These are phyloP conservation scores for Echinops telfairi DNA, from an alignment of 2,113 vertebrate species.

Conservation along the genomic window DNA sequence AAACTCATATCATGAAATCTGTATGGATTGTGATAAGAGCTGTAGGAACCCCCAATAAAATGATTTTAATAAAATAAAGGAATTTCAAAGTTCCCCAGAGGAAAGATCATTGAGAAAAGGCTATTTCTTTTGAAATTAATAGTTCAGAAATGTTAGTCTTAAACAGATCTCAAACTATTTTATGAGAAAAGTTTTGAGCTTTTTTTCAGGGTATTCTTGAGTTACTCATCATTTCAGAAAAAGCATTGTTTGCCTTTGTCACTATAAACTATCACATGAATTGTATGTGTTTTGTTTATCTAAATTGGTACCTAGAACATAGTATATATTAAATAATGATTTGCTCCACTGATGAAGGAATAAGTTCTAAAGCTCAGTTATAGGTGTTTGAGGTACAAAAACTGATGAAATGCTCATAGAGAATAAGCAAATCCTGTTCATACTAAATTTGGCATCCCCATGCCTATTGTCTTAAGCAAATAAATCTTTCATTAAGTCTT, in stretches of 20 bases:
- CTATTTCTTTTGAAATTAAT: not conserved
- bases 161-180: not conserved
- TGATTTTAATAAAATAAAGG: not conserved
- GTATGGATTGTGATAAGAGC: too few species aligned
- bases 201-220: not conserved
- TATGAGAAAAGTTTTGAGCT: not conserved
- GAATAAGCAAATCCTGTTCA: not conserved
- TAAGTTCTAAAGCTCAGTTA: not conserved
- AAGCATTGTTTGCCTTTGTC: not conserved
- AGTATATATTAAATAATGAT: not conserved
- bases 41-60: too few species aligned
- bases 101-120: not conserved
- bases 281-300: not conserved
- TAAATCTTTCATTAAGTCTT: too few species aligned
- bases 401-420: not conserved
- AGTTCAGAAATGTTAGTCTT: not conserved
- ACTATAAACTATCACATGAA: not conserved
- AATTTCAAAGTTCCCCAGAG: not conserved
- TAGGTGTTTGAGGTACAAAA: not conserved
- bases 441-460: not conserved
- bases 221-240: not conserved
- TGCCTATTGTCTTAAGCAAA: too few species aligned
- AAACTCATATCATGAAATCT: too few species aligned
- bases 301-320: not conserved
- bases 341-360: not conserved